A percentile compares a stretch with the other conserved stretches of the same genome.
These are phyloP conservation scores for Drosophila infuscata DNA, from an alignment of 2,888 invertebrate species.

Conservation along the genomic window DNA sequence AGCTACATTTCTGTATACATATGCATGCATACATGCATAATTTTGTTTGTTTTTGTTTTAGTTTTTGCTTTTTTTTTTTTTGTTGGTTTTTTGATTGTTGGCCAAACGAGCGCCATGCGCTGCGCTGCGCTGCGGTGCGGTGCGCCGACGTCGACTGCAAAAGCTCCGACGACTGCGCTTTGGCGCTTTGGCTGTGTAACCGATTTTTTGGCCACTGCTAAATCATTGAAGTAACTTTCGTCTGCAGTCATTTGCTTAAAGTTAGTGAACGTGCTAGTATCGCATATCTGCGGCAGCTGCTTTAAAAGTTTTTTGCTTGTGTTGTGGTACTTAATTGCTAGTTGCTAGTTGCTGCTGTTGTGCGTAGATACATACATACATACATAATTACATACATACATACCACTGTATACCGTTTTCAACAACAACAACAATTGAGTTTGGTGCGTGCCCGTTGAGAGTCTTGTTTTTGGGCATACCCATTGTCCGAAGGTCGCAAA, in stretches of 20 bases:
- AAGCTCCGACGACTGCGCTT: slow-evolving; percentile 60
- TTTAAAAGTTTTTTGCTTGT: slow-evolving; percentile 24
- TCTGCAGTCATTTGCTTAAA: slow-evolving; percentile 85
- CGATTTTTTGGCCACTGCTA: slow-evolving; percentile 83
- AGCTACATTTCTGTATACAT: background rate
- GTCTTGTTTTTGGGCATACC: slow-evolving; percentile 15
- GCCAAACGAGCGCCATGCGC: slow-evolving; percentile 37
- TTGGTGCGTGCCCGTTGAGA: slow-evolving; percentile 39
- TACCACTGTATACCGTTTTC: slow-evolving; percentile 6
- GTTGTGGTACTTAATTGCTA: slow-evolving; percentile 10
- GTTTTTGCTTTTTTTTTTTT: background rate
- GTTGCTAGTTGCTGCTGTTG: slow-evolving; percentile 12
- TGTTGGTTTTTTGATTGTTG: slow-evolving; percentile 35
- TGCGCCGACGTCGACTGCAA: slow-evolving; percentile 46
- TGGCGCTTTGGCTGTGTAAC: slow-evolving; percentile 71
- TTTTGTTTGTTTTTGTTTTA: background rate
- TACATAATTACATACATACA: too few species aligned
- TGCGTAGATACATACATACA: background rate
- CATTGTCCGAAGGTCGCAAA: slow-evolving; percentile 23
- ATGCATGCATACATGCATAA: background rate
- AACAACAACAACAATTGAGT: slow-evolving; percentile 14
- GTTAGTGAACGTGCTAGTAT: slow-evolving; percentile 85
- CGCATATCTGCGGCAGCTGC: slow-evolving; percentile 74
- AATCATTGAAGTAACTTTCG: slow-evolving; percentile 84
- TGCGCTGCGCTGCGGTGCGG: background rate